Conservation (phyloP, 2,113 vertebrate genomes). For the Muntiacus reevesi region DNA sequence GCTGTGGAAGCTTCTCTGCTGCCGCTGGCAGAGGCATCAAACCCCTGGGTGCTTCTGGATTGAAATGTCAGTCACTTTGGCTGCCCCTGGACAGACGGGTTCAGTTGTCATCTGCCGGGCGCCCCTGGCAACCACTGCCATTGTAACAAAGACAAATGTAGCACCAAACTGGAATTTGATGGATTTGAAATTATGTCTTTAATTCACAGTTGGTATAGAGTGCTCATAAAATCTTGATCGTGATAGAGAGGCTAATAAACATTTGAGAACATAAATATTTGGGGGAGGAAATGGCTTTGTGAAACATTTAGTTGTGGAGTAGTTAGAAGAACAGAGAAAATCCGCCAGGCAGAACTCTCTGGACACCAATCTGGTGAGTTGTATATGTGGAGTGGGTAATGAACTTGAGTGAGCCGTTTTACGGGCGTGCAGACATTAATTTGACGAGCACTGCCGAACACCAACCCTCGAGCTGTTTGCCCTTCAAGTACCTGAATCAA, state of each 20-base stretch:
- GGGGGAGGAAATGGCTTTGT: constrained; percentile 77
- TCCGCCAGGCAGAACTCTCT: constrained; percentile 66
- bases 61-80: constrained; percentile 46
- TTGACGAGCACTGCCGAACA: background rate
- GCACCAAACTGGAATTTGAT: constrained; percentile 2
- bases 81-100: constrained; percentile 32
- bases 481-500: background rate
- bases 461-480: background rate
- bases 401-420: constrained; percentile 60
- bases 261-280: constrained; percentile 77
- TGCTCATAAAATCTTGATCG: constrained; percentile 78
- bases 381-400: constrained; percentile 41
- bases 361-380: constrained; percentile 63
- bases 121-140: constrained; percentile 27
- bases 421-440: background rate
- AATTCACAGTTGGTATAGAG: constrained; percentile 73
- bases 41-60: background rate
- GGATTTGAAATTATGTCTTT: constrained; percentile 76
- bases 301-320: constrained; percentile 76
- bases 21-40: background rate
- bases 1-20: background rate
- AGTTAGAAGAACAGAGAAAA: constrained; percentile 75
- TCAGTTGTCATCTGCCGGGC: constrained; percentile 30
- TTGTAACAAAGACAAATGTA: constrained; percentile 65
- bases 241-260: constrained; percentile 79